phyloP scores from a whole-genome alignment of 92 coral and sea anemone genomes.

The Muricea muricata region DNA sequence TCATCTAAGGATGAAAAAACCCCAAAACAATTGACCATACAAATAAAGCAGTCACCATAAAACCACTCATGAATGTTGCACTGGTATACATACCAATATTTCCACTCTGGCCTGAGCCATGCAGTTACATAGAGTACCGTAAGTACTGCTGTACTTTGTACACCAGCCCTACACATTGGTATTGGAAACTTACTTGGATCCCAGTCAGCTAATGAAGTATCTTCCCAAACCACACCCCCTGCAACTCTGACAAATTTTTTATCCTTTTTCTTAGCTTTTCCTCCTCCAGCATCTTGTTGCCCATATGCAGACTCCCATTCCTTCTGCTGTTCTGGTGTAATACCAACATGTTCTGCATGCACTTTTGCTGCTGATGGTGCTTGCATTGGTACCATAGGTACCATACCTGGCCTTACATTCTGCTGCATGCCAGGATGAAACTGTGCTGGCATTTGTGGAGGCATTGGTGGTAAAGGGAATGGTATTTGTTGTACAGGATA shows the following conservation, averaged over 20 bases:
- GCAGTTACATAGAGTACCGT: too few species aligned
- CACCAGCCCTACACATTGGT: background rate
- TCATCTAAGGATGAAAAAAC: slow-evolving; percentile 77
- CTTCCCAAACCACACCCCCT: slow-evolving; percentile 96
- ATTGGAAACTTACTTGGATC: slow-evolving; percentile 74
- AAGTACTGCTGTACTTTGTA: too few species aligned
- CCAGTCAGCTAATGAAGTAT: slow-evolving; percentile 83
- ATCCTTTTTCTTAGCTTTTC: slow-evolving; percentile 77
- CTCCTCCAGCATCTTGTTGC: slow-evolving; percentile 71
- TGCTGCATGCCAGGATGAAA: slow-evolving; percentile 58
- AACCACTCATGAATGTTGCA: too few species aligned
- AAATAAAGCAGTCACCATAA: too few species aligned
- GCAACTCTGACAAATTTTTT: slow-evolving; percentile 92
- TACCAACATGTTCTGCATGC: slow-evolving; percentile 61
- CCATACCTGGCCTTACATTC: slow-evolving; percentile 57
- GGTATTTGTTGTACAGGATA: slow-evolving; percentile 75
- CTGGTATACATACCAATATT: too few species aligned
- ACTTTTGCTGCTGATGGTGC: slow-evolving; percentile 46
- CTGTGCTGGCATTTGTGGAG: slow-evolving; percentile 52
- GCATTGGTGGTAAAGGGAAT: slow-evolving; percentile 71
- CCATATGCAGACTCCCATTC: slow-evolving; percentile 98
- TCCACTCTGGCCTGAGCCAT: too few species aligned
- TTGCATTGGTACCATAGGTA: slow-evolving; percentile 67
- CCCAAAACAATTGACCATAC: too few species aligned
- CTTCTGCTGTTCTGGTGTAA: slow-evolving; percentile 92